phyloP scores from a whole-genome alignment of 1,140 invertebrate genomes.

The Lutraria rhynchaena region DNA sequence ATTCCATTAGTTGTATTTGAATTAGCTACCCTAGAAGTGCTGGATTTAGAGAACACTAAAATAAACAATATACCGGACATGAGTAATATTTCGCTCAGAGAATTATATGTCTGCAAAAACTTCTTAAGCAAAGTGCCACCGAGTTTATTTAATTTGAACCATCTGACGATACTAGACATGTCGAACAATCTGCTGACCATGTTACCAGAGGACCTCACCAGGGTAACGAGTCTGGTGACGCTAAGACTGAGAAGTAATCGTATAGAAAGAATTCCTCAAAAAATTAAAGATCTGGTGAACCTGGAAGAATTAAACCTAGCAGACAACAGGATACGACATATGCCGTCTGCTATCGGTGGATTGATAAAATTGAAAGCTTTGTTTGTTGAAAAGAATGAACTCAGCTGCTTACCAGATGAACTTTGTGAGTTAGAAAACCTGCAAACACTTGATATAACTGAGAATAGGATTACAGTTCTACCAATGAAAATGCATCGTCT shows the following conservation, averaged over 20 bases:
- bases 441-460: conserved; percentile 78
- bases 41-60: conserved; percentile 80
- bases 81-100: conserved; percentile 72
- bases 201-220: conserved; percentile 76
- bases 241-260: conserved; percentile 77
- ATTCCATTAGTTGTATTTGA: conserved; percentile 81
- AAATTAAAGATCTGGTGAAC: conserved; percentile 72
- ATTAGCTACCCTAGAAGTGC: conserved; percentile 75
- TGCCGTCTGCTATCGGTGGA: conserved; percentile 75
- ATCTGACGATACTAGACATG: conserved; percentile 77
- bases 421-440: conserved; percentile 77
- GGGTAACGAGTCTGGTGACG: conserved; percentile 72
- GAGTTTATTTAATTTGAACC: conserved; percentile 71
- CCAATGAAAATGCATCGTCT: conserved; percentile 77
- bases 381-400: conserved; percentile 74
- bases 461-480: conserved; percentile 74
- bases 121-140: conserved; percentile 77
- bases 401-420: conserved; percentile 75
- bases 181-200: conserved; percentile 76
- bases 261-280: conserved; percentile 72
- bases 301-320: conserved; percentile 74
- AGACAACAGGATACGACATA: conserved; percentile 70
- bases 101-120: conserved; percentile 79
- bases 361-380: conserved; percentile 73
- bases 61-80: conserved; percentile 81